Conservation (phyloP, 2,113 vertebrate species). For the Corvus moneduloides region DNA sequence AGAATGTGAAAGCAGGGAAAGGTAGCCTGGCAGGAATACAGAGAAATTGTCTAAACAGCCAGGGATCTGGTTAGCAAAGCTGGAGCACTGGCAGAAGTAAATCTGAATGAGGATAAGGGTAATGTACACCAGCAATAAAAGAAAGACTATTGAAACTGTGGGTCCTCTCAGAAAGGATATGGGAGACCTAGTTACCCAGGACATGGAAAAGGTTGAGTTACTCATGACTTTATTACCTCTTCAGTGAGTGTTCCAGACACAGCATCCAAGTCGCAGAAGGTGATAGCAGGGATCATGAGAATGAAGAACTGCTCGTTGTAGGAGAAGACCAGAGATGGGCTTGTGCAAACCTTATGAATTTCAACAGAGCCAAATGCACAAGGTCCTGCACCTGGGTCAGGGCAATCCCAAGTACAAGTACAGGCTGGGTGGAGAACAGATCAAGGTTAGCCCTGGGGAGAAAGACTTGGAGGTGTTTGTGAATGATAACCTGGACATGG, state of each 20-base stretch:
- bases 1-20: background rate
- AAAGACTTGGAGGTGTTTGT: background rate
- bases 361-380: background rate
- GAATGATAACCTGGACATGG: background rate
- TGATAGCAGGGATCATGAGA: background rate
- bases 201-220: background rate
- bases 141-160: background rate
- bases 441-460: background rate
- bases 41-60: background rate
- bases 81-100: background rate
- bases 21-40: background rate
- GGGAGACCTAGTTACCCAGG: background rate
- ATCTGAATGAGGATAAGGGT: background rate
- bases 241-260: background rate
- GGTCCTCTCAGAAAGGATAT: background rate
- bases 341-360: background rate
- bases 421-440: background rate
- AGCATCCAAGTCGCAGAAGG: background rate
- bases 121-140: background rate
- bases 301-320: rapidly evolving
- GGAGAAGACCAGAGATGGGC: background rate
- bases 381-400: background rate
- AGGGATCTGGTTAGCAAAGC: background rate
- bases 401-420: background rate
- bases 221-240: background rate